These are phyloP conservation scores for Physella acuta DNA, from an alignment of 1,140 invertebrate species.

Conservation along the genomic window DNA sequence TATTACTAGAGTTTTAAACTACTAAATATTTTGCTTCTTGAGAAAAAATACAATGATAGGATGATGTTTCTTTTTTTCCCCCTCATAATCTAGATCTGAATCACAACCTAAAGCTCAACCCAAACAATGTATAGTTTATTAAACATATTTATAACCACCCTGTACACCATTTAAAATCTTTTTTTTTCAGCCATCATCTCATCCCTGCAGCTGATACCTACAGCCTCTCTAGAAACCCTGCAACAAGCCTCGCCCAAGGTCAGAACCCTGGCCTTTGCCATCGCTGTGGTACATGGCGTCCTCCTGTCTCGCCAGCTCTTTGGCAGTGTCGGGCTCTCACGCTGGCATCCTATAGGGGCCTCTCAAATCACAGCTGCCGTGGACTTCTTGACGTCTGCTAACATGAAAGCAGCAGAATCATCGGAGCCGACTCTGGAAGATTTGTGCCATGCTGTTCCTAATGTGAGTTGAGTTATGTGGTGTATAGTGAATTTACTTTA, in stretches of 20 bases:
- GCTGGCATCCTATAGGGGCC: slow-evolving; percentile 50
- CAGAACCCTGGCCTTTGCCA: slow-evolving; percentile 38
- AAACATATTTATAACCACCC: no score
- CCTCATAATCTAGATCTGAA: no score
- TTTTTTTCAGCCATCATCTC: slow-evolving; percentile 46
- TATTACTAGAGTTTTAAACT: no score
- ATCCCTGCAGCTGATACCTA: slow-evolving; percentile 40
- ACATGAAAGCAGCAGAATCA: slow-evolving; percentile 33
- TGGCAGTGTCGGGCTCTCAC: slow-evolving; percentile 48
- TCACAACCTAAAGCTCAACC: no score
- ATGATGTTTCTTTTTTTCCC: no score
- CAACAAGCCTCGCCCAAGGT: slow-evolving; percentile 33
- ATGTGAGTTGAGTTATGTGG: no score
- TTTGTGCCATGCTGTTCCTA: slow-evolving; percentile 35
- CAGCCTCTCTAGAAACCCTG: slow-evolving; percentile 34
- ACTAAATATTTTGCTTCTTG: no score
- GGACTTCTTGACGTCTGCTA: slow-evolving; percentile 35
- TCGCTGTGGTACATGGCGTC: slow-evolving; percentile 48
- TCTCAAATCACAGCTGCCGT: slow-evolving; percentile 47
- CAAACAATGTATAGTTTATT: no score
- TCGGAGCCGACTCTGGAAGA: slow-evolving; percentile 42
- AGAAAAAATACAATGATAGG: no score
- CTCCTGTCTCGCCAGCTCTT: slow-evolving; percentile 49
- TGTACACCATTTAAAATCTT: no score
- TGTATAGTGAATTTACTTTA: no score